phyloP scores from a whole-genome alignment of 2,113 vertebrate species.

The Podiceps cristatus region DNA sequence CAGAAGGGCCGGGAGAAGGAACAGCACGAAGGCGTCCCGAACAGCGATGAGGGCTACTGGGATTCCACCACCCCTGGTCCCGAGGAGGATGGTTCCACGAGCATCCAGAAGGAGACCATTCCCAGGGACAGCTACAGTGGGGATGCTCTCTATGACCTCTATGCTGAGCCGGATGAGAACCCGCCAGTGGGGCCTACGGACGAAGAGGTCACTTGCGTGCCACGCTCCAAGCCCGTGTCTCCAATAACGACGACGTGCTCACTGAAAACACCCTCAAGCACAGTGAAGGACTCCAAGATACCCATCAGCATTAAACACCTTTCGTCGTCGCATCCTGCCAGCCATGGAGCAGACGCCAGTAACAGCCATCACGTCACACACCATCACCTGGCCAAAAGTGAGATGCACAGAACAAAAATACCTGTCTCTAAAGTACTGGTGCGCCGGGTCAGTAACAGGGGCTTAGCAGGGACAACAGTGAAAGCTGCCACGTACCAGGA shows the following conservation, averaged over 20 bases:
- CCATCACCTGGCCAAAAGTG: slow-evolving; percentile 83
- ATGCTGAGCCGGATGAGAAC: slow-evolving; percentile 81
- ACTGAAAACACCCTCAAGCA: slow-evolving; percentile 77
- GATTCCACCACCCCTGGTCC: slow-evolving; percentile 90
- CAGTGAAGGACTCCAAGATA: slow-evolving; percentile 91
- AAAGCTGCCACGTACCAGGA: slow-evolving; percentile 75
- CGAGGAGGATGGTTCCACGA: slow-evolving; percentile 77
- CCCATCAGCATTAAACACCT: slow-evolving; percentile 91
- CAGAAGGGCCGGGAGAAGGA: slow-evolving; percentile 81
- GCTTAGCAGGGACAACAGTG: slow-evolving; percentile 76
- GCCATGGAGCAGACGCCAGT: slow-evolving; percentile 79
- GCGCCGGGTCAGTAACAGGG: slow-evolving; percentile 86
- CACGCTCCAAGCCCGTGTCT: slow-evolving; percentile 83
- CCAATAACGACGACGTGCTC: slow-evolving; percentile 76
- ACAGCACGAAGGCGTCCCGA: slow-evolving; percentile 82
- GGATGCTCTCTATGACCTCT: slow-evolving; percentile 86
- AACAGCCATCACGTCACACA: slow-evolving; percentile 79
- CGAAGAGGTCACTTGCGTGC: slow-evolving; percentile 77
- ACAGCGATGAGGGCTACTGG: slow-evolving; percentile 94
- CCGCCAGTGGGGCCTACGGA: slow-evolving; percentile 53
- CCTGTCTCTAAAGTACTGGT: slow-evolving; percentile 94
- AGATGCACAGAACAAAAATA: slow-evolving; percentile 93
- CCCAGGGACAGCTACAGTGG: slow-evolving; percentile 81
- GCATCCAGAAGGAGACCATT: slow-evolving; percentile 79
- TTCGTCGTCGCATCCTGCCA: slow-evolving; percentile 83